phyloP scores from a whole-genome alignment of 1,140 invertebrate species.

The Brevipalpus yothersi region DNA sequence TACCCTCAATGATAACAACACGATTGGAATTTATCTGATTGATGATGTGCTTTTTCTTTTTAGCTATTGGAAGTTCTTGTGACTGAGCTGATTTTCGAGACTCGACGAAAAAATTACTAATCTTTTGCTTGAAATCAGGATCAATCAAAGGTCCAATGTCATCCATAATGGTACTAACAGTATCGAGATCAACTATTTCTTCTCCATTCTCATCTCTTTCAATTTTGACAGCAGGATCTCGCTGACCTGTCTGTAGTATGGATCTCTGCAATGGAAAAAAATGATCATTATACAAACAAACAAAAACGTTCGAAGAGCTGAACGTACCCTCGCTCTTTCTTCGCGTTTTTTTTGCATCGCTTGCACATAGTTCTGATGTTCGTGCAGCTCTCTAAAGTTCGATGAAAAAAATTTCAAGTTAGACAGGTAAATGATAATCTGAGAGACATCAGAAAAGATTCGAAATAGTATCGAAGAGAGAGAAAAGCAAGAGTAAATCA shows the following conservation, averaged over 20 bases:
- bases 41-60: not conserved
- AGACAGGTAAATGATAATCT: too few relatives aligned
- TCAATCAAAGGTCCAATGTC: not conserved
- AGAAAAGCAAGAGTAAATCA: too few relatives aligned
- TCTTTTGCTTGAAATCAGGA: not conserved
- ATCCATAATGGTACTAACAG: not conserved
- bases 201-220: not conserved
- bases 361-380: too few relatives aligned
- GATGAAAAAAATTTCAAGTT: too few relatives aligned
- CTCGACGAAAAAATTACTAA: not conserved
- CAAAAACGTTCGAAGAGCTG: too few relatives aligned
- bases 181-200: not conserved
- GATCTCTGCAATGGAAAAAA: not conserved
- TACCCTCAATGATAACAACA: slow-evolving; percentile 65
- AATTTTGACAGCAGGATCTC: not conserved
- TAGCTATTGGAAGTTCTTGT: not conserved
- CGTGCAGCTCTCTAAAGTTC: too few relatives aligned
- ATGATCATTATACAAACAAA: too few relatives aligned
- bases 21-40: slow-evolving; percentile 25
- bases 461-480: too few relatives aligned
- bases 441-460: too few relatives aligned
- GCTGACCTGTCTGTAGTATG: not conserved
- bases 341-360: too few relatives aligned
- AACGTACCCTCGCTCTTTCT: too few relatives aligned
- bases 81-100: not conserved